Evolutionary conservation across 2,888 invertebrate genomes (phyloP), one percentile per base, ranked within the genome.

Genomic region (Brenthis hecate): DNA sequence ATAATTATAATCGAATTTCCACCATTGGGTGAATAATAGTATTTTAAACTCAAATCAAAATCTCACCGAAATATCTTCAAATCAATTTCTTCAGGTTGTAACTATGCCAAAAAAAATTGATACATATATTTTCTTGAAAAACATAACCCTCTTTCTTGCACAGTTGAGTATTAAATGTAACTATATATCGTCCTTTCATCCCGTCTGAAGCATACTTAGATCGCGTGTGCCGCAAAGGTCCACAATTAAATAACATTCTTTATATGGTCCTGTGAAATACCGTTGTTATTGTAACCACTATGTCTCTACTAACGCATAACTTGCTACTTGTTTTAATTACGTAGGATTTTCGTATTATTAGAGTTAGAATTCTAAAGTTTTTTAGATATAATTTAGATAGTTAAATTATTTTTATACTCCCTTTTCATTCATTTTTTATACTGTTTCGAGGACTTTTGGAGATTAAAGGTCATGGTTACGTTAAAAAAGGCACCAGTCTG

Each of bases 221-320:
- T 71, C 71, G 74, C 74, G 74, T 74, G 74, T 66, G 58, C 56
- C 57, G 32, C 55, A 51, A 55, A 51, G 65, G 64, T 23, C 61
- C 56, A 71, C 74, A 74, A 74, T 73, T 74, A 74, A 71, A 71
- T 74, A 62, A 66, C 65, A 53, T 66, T 73, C 73, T 73, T 61
- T 66, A 74, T 73, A 71, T 73, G 73, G 71, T 23, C 50, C 56
- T 62, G 65, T 65, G 57, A 66, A 70, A 67, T 70, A 73, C 73
- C 73, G 70, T 68, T 70, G 68, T 64, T 47, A 68, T 47, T 63
- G 50, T 71, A 62, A 54, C 47, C 32, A 65, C 61, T 65, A 68
- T 65, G 56, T 64, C 47, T 54, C 54, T 43, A 65, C 68, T 70
- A 65, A 63, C 65, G 55, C 65, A 56, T 48, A 48, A 50, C 65